phyloP scores from a whole-genome alignment of 2,113 vertebrate species.

The Ctenomys sociabilis region DNA sequence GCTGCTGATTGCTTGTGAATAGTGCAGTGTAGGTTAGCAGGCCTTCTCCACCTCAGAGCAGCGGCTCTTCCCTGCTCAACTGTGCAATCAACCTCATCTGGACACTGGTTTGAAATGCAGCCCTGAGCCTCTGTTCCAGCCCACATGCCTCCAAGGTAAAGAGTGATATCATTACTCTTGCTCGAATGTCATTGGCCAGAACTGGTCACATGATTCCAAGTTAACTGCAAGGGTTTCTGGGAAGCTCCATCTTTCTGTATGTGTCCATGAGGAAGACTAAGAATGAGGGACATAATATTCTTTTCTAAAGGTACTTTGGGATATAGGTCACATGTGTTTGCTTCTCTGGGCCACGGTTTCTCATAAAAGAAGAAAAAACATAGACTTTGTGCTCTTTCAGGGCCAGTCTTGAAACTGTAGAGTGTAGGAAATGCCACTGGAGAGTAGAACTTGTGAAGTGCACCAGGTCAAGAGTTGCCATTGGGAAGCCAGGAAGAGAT shows the following conservation, averaged over 20 bases:
- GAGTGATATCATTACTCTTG: background rate
- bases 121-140: background rate
- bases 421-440: background rate
- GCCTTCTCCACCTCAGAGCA: background rate
- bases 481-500: background rate
- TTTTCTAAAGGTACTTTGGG: background rate
- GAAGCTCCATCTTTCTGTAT: background rate
- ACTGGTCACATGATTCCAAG: background rate
- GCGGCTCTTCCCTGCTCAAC: background rate
- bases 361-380: background rate
- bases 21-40: fast-evolving
- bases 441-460: background rate
- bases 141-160: background rate
- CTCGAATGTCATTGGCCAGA: background rate
- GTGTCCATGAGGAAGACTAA: background rate
- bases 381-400: background rate
- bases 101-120: background rate
- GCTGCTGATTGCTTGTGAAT: background rate
- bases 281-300: background rate
- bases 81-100: too few species aligned
- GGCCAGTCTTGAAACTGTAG: background rate
- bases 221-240: background rate
- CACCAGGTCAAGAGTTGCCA: background rate
- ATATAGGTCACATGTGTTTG: background rate
- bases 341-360: background rate